These are phyloP conservation scores for Leucozona laternaria DNA, from an alignment of 2,888 invertebrate genomes.

Conservation along the genomic window DNA sequence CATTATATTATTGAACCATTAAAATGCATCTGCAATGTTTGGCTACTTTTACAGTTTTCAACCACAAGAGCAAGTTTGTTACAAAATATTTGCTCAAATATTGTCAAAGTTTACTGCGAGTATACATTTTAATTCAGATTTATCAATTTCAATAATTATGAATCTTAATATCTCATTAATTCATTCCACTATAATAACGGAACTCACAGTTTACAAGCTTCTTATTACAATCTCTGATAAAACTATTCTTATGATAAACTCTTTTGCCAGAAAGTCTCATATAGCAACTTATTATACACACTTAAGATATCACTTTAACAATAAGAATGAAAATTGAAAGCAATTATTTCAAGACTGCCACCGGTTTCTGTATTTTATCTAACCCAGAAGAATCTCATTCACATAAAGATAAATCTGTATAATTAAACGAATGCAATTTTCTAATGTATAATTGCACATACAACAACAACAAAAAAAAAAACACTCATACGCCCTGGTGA, in stretches of 20 bases:
- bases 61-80: no score
- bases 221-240: no score
- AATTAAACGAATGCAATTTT: constrained; percentile 53
- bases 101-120: no score
- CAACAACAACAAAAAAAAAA: constrained; percentile 18
- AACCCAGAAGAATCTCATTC: constrained; percentile 22
- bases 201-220: no score
- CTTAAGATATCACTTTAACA: neutral
- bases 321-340: constrained; percentile 23
- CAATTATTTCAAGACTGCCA: constrained; percentile 14
- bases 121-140: no score
- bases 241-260: neutral
- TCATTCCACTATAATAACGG: no score
- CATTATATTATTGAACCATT: no score
- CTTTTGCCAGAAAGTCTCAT: neutral
- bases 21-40: no score
- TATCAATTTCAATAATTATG: no score
- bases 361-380: neutral
- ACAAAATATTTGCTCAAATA: no score
- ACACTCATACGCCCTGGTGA: constrained; percentile 48
- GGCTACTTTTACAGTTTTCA: no score
- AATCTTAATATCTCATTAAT: no score
- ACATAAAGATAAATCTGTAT: constrained; percentile 16
- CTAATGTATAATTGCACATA: constrained; percentile 15
- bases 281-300: neutral